A percentile compares a stretch with the other conserved stretches of the same genome.
phyloP scores from a whole-genome alignment of 2,888 invertebrate genomes.

The Conistra vaccinii region DNA sequence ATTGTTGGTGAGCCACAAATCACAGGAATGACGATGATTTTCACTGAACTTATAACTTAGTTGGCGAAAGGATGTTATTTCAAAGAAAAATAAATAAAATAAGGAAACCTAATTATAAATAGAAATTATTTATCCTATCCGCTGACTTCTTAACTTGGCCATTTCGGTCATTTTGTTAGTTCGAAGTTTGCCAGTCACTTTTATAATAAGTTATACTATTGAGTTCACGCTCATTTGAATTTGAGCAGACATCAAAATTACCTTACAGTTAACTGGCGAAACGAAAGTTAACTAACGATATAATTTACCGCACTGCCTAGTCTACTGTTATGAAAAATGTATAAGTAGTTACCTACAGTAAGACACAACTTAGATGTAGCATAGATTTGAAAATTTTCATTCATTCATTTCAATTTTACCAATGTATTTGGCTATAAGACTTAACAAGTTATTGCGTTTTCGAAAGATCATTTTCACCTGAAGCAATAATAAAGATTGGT shows the following conservation, averaged over 20 bases:
- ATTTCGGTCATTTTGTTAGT: neutral
- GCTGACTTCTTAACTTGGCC: neutral
- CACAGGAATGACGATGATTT: too few relatives aligned
- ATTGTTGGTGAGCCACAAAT: neutral
- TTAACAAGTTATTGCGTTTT: too few relatives aligned
- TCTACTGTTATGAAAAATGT: slow-evolving; percentile 10
- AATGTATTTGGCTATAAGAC: too few relatives aligned
- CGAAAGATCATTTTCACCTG: too few relatives aligned
- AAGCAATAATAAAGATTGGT: too few relatives aligned
- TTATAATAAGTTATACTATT: slow-evolving; percentile 1
- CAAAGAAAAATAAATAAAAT: neutral
- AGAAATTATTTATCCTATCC: neutral
- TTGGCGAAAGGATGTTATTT: neutral
- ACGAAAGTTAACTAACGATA: slow-evolving; percentile 4
- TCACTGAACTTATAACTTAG: neutral
- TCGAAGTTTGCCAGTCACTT: neutral
- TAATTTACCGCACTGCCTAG: slow-evolving; percentile 12
- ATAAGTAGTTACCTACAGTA: neutral
- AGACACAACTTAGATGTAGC: too few relatives aligned
- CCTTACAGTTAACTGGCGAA: slow-evolving; percentile 22
- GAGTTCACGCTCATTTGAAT: slow-evolving; percentile 32
- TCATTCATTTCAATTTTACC: too few relatives aligned
- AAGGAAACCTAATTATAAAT: too few relatives aligned
- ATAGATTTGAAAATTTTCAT: too few relatives aligned
- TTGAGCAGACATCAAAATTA: slow-evolving; percentile 22